These are phyloP conservation scores for Sparus aurata DNA, from an alignment of 2,797 vertebrate species.

Conservation along the genomic window DNA sequence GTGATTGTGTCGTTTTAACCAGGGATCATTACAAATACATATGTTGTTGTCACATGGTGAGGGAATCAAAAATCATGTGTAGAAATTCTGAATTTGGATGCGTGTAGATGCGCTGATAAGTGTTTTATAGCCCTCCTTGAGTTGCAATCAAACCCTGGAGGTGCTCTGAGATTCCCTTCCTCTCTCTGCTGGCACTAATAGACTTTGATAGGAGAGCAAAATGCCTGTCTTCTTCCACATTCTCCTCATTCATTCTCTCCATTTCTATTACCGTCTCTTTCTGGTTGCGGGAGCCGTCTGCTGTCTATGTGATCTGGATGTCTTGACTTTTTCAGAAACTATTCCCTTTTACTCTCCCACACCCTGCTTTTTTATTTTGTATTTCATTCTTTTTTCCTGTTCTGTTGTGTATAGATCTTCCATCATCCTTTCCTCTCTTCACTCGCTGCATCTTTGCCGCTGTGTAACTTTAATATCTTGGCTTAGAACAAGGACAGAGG, in stretches of 20 bases:
- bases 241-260: conserved; percentile 42
- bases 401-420: conserved; percentile 52
- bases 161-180: too few relatives aligned
- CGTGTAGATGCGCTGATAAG: too few relatives aligned
- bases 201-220: conserved; percentile 33
- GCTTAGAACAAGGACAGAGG: conserved; percentile 74
- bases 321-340: conserved; percentile 68
- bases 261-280: conserved; percentile 34
- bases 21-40: too few relatives aligned
- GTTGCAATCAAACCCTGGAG: too few relatives aligned
- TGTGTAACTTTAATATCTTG: conserved; percentile 75
- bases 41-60: too few relatives aligned
- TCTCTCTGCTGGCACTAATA: conserved; percentile 6
- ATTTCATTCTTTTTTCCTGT: too few relatives aligned
- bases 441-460: conserved; percentile 56
- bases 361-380: conserved; percentile 25
- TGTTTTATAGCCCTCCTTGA: too few relatives aligned
- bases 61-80: too few relatives aligned
- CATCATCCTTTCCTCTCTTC: conserved; percentile 50
- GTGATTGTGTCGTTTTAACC: too few relatives aligned
- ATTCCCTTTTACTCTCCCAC: conserved; percentile 56
- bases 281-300: conserved; percentile 41
- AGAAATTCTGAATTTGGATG: too few relatives aligned
- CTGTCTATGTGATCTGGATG: conserved; percentile 63
- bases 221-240: conserved; percentile 31